These are phyloP conservation scores for Drosophila miranda DNA, from an alignment of 1,140 invertebrate species.

Conservation along the genomic window DNA sequence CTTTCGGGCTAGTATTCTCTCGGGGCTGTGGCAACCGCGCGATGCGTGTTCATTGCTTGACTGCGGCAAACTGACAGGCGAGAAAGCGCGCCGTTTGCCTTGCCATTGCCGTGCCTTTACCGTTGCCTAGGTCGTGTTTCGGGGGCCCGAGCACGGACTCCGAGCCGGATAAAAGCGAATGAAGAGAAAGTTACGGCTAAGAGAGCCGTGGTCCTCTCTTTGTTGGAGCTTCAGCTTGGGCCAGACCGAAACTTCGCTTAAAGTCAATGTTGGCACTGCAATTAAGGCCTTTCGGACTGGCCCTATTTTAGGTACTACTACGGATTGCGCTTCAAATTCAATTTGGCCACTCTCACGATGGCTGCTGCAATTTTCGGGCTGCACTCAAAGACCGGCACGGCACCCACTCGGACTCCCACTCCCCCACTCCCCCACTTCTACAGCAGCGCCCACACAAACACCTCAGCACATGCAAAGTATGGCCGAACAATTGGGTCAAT, in stretches of 20 bases:
- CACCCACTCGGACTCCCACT: background rate
- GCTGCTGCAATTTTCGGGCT: conserved; percentile 34
- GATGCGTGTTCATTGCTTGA: conserved; percentile 68
- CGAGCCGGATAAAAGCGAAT: conserved; percentile 56
- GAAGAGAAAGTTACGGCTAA: conserved; percentile 1
- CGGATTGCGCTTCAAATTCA: conserved; percentile 62
- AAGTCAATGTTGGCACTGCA: conserved; percentile 24
- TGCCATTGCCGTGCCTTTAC: conserved; percentile 13
- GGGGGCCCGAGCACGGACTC: conserved; percentile 33
- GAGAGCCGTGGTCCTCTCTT: conserved; percentile 39
- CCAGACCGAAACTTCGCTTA: conserved; percentile 2
- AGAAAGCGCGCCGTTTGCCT: conserved; percentile 45
- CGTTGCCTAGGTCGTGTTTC: conserved; percentile 50
- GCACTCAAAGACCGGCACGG: conserved; percentile 11
- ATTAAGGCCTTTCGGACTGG: conserved; percentile 32
- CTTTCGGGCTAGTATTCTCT: conserved; percentile 26
- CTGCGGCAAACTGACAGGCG: conserved; percentile 72
- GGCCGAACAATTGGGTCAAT: conserved; percentile 70
- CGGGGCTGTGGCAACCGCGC: conserved; percentile 34
- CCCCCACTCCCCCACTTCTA: background rate
- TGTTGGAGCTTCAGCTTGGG: background rate
- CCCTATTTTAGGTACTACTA: conserved; percentile 43
- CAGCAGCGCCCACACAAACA: conserved; percentile 34
- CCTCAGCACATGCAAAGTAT: conserved; percentile 60
- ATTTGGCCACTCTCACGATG: conserved; percentile 50